phyloP scores from a whole-genome alignment of 2,888 invertebrate genomes.

The Galeopsomyia nigrocyanea region DNA sequence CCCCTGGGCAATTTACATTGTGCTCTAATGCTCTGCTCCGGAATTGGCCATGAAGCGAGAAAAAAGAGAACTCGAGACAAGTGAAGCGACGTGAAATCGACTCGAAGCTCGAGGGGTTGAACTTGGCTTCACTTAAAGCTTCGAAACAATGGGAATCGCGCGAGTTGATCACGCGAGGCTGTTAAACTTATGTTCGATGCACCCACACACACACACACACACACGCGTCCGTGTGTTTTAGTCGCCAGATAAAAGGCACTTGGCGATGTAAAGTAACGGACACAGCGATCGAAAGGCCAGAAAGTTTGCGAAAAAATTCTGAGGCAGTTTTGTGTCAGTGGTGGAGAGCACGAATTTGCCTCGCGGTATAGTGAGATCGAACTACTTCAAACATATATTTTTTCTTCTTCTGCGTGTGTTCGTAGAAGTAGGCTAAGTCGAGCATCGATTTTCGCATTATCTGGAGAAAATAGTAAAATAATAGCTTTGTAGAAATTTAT shows the following conservation, averaged over 20 bases:
- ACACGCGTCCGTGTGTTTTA: not conserved
- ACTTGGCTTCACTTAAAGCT: not conserved
- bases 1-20: constrained; percentile 15
- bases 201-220: not conserved
- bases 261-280: not conserved
- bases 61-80: not conserved
- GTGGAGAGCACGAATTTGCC: no score
- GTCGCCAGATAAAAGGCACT: constrained; percentile 17
- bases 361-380: no score
- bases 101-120: constrained; percentile 29
- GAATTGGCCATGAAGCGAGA: constrained; percentile 8
- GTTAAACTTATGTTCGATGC: not conserved
- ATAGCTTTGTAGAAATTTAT: no score
- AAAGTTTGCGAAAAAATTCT: not conserved
- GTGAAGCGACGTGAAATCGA: not conserved
- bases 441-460: no score
- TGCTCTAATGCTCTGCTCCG: constrained; percentile 12
- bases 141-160: constrained; percentile 25
- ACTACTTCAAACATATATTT: no score
- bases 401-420: no score
- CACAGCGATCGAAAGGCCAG: not conserved
- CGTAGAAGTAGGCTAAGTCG: no score
- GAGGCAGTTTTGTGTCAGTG: no score
- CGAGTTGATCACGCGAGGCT: constrained; percentile 7
- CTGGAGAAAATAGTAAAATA: no score